Evolutionary conservation across 2,888 invertebrate species (phyloP), one percentile per base, ranked within the genome.

Genomic region (Gasteruption jaculator): DNA sequence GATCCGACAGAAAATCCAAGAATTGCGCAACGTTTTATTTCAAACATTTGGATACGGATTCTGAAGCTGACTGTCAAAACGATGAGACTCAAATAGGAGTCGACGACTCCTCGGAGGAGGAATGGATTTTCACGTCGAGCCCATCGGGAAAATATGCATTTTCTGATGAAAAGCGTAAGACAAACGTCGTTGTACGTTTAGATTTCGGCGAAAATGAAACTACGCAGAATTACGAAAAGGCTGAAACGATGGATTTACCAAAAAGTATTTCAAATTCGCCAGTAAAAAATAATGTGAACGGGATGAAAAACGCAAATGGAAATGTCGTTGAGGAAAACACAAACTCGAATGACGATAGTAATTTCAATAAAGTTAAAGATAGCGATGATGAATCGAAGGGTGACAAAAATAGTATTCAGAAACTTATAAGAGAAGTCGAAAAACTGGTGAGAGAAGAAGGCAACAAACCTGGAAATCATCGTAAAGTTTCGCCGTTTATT

Each of bases 1-100:
- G 85, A 56, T 83, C 87, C 7, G 84, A 85, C 68, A 76, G 86
- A 53, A 85, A 83, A 69, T 86, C 87, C 12, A 86, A 86, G 68
- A 89, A 90, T 68, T 80, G 83, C 66, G 91, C 83, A 53, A 88
- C 83, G 47, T 90, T 86, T 71, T 90, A 91, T 73, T 90, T 88
- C 71, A 85, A 80, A 68, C 91, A 91, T 70, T 80, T 82, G 70
- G 91, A 91, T 67, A 91, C 90, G 10, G 91, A 91, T 68, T 86
- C 87, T 8, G 90, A 90, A 66, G 76, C 79, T 64, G 82, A 85
- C 60, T 56, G 60, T 31, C 53, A 43, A 35, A 50, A 53, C 30
- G 70, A 61, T 50, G 70, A 61, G 54, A 61, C 57, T 68, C 74
- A 48, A 70, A 76, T 61, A 73, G 76, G 36, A 70, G 53, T 48